Base-by-base conservation (phyloP, 2,888 invertebrate species). In the Epistrophella euchroma region DNA sequence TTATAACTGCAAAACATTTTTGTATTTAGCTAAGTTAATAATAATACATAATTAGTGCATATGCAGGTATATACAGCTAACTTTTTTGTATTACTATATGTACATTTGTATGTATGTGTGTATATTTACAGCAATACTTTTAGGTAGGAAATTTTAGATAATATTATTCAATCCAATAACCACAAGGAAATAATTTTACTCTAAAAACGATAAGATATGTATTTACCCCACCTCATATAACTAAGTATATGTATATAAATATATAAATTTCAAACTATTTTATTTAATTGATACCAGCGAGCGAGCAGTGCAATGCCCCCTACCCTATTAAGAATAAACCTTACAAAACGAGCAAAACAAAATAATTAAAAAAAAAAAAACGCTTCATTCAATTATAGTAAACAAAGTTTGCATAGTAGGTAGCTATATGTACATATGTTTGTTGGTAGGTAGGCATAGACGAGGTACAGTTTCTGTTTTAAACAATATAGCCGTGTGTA, bases 351-450 rank as follows among this genome's bases (percentile, higher is more conserved):
- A 78, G 45, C 19, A 56, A 74, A 70, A 83, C 68, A 70, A 74
- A 70, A 70, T 79, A 84, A 75, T 84, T 84, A 58, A 35, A 75
- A 70, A 55, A 70, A 55, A 68, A 40, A 58, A 45, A 28, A 25
- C 45, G 70, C 71, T 75, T 72, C 64, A 66, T 66, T 80, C 75
- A 85, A 80, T 85, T 80, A 62, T 76, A 75, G 75, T 80, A 85
- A 85, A 80, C 80, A 85, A 80, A 60, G 50, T 76, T 68, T 68
- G 35, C 28, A 47, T 40, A 56, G 43, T 40, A 22, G 19, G 37
- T 55, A 55, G n/a, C 28, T 64, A 62, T 43, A 28, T 25, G 50
- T 68, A 82, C n/a, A n/a, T n/a, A n/a, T n/a, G n/a, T n/a, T n/a
- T n/a, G n/a, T n/a, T n/a, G 17, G 19, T 47, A 32, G 47, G 43